A percentile compares a stretch with the other conserved stretches of the same genome.
Conservation (phyloP, 2,113 vertebrate species). For the Lichenostomus cassidix region DNA sequence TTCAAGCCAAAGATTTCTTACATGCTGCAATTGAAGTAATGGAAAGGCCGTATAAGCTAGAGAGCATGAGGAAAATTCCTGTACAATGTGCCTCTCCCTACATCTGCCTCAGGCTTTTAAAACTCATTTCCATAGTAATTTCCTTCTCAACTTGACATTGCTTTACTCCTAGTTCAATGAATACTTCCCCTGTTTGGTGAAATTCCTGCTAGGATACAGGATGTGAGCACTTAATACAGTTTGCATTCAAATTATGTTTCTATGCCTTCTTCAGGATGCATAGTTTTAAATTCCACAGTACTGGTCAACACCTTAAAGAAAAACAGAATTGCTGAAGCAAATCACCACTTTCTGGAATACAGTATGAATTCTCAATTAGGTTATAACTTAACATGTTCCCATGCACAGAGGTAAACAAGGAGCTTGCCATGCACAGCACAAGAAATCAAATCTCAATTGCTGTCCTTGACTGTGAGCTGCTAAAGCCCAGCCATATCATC, state of each 20-base stretch:
- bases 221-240: slow-evolving; percentile 42
- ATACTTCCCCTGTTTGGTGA: slow-evolving; percentile 51
- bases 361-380: slow-evolving; percentile 3
- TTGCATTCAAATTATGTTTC: slow-evolving; percentile 44
- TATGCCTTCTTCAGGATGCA: slow-evolving; percentile 17
- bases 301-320: slow-evolving; percentile 47
- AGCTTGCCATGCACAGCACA: background rate
- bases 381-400: background rate
- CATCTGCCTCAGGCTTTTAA: slow-evolving; percentile 55
- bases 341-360: background rate
- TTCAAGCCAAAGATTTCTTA: slow-evolving; percentile 9
- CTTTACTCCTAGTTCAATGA: slow-evolving; percentile 60
- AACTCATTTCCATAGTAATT: slow-evolving; percentile 68
- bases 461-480: background rate
- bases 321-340: slow-evolving; percentile 18
- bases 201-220: slow-evolving; percentile 61
- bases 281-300: slow-evolving; percentile 38
- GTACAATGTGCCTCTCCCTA: slow-evolving; percentile 39
- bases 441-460: background rate
- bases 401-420: background rate
- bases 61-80: slow-evolving; percentile 24
- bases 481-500: background rate
- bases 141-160: slow-evolving; percentile 60
- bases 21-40: slow-evolving; percentile 9
- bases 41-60: slow-evolving; percentile 3